A percentile compares a stretch with the other conserved stretches of the same genome.
These are phyloP conservation scores for Troides aeacus DNA, from an alignment of 2,888 invertebrate species.

Conservation along the genomic window DNA sequence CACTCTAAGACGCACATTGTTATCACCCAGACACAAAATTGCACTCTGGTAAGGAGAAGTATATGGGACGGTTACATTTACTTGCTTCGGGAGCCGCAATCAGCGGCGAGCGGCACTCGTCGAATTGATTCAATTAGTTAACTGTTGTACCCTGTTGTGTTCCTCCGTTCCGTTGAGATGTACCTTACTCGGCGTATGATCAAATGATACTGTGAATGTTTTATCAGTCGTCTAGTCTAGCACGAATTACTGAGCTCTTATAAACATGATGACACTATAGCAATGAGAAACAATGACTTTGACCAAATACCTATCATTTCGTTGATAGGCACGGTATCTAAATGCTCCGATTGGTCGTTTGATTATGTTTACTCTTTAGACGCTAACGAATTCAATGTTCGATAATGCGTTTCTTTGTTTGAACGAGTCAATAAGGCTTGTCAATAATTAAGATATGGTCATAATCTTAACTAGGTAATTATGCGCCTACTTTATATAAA, in stretches of 20 bases:
- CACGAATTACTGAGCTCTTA: constrained; percentile 36
- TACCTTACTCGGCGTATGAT: constrained; percentile 55
- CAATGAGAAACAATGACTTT: constrained; percentile 49
- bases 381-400: constrained; percentile 41
- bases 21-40: constrained; percentile 31
- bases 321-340: constrained; percentile 53
- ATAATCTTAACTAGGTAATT: constrained; percentile 27
- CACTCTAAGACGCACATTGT: constrained; percentile 26
- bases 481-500: constrained; percentile 24
- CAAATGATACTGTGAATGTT: constrained; percentile 72
- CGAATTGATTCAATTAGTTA: constrained; percentile 70
- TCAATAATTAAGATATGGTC: constrained; percentile 31
- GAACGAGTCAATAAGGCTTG: constrained; percentile 41
- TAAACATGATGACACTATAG: constrained; percentile 33
- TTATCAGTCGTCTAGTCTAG: constrained; percentile 65
- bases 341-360: constrained; percentile 62
- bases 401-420: constrained; percentile 59
- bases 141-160: constrained; percentile 37
- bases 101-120: constrained; percentile 64
- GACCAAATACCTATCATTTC: constrained; percentile 50
- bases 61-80: constrained; percentile 29
- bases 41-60: constrained; percentile 29
- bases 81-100: constrained; percentile 45
- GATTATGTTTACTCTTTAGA: constrained; percentile 61
- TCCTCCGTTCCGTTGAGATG: constrained; percentile 43